Base-by-base conservation (phyloP, 53 echinoderm and acorn worm genomes). In the Actinopyga echinites region DNA sequence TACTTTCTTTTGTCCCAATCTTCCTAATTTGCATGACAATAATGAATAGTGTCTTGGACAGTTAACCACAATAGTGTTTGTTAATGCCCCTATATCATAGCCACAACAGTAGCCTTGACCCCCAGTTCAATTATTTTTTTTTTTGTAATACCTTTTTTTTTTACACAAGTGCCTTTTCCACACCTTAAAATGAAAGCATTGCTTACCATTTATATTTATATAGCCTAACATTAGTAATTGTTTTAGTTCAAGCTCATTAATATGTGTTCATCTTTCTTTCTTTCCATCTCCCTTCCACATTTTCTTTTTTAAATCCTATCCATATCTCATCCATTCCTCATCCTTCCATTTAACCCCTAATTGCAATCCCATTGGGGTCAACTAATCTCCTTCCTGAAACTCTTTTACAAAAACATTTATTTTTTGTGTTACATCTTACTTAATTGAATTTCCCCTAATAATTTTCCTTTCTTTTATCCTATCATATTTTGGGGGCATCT, bases 191-290 rank as follows among this genome's bases (percentile, higher is more conserved):
- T 40, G 71, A 71, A 71, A 71, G 71, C 71, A 45, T 71, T 71
- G 71, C 71, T 71, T 71, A 71, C 71, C 42, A 44, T 71, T 40
- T 71, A 21, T 68, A 68, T 68, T 19, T 71, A 63, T 63, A 44
- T 34, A 71, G 71, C 71, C 71, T 71, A 38, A 71, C 71, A 71
- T 71, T n/a, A 71, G 71, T 24, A 38, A 12, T 71, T 71, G 42
- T 34, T 54, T 59, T 56, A 71, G 86, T 75, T 64, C 64, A 44
- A 80, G 26, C 83, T 66, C 26, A 74, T 77, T 61, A 81, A 60
- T 81, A 25, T 34, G 61, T 40, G 63, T 61, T 60, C 60, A 59
- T 53, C 63, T 81, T 62, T 81, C 55, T 63, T 55, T 81, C 63
- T 81, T 81, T 42, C 35, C 55, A 40, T 59, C 43, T 81, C 35